phyloP scores from a whole-genome alignment of 2,797 vertebrate species.

The Crenuchus spilurus region DNA sequence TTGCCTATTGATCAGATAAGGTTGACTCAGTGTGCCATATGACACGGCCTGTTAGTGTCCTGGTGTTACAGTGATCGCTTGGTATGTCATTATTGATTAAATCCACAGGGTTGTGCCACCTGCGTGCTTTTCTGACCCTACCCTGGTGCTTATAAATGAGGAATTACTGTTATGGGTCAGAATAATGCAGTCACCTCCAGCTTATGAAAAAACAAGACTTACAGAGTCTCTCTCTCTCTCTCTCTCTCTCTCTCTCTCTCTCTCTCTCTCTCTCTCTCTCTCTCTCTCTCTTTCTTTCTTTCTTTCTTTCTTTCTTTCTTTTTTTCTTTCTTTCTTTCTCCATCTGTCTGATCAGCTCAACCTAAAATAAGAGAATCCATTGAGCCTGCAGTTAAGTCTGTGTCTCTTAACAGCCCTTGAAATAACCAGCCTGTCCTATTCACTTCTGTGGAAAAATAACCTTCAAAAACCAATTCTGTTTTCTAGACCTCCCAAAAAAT shows the following conservation, averaged over 20 bases:
- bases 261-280: background rate
- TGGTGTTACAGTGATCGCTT: slow-evolving; percentile 11
- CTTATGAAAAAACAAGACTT: background rate
- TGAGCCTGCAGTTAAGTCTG: slow-evolving; percentile 41
- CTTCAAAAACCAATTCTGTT: slow-evolving; percentile 66
- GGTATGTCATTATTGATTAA: slow-evolving; percentile 5
- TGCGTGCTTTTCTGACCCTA: slow-evolving; percentile 1
- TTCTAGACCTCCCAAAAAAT: slow-evolving; percentile 53
- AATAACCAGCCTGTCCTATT: slow-evolving; percentile 48
- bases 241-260: background rate
- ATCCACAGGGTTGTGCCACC: background rate
- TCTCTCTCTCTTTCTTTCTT: background rate
- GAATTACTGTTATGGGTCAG: background rate
- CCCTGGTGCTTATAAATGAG: background rate
- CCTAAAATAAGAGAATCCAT: slow-evolving; percentile 19
- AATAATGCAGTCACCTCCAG: background rate
- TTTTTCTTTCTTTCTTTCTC: background rate
- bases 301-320: background rate
- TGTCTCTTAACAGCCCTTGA: slow-evolving; percentile 47
- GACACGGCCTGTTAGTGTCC: slow-evolving; percentile 25
- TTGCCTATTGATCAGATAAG: slow-evolving; percentile 50
- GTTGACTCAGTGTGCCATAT: slow-evolving; percentile 29
- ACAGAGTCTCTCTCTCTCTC: background rate
- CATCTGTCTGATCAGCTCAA: background rate
- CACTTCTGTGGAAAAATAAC: slow-evolving; percentile 63